Percentiles rank a stretch among this genome's conserved stretches.
Evolutionary conservation across 2,888 invertebrate genomes (phyloP).

Genomic region (Ischnura elegans): DNA sequence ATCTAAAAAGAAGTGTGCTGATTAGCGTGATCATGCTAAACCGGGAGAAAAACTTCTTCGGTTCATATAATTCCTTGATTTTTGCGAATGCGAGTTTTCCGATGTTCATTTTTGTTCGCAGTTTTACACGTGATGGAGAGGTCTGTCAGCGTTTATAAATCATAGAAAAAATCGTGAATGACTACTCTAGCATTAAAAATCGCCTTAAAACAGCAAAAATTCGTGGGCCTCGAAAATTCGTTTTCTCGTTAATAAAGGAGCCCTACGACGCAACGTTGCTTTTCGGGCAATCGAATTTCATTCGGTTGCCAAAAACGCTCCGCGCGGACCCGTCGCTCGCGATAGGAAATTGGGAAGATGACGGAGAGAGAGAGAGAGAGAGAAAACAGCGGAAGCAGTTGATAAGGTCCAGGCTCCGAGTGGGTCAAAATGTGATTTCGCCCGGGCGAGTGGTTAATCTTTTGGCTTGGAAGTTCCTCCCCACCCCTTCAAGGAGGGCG

Average conservation of each 20-base stretch:
- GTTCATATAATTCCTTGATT: too few species aligned
- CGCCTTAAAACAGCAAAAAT: too few species aligned
- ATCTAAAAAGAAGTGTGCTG: too few species aligned
- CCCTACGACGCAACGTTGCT: neutral
- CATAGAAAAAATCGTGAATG: too few species aligned
- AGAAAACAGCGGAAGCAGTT: neutral
- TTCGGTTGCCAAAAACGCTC: neutral
- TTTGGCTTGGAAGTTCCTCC: neutral
- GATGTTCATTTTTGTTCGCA: too few species aligned
- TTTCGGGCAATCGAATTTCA: neutral
- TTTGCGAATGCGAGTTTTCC: too few species aligned
- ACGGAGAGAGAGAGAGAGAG: neutral
- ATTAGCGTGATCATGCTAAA: too few species aligned
- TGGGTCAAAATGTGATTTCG: slow-evolving; percentile 9
- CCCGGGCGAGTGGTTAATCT: neutral
- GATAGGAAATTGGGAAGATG: neutral
- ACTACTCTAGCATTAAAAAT: too few species aligned
- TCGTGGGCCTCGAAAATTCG: too few species aligned
- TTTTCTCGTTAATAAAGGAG: too few species aligned
- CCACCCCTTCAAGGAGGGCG: neutral
- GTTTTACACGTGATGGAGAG: neutral
- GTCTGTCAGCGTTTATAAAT: neutral
- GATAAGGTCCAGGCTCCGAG: neutral
- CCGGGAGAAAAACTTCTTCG: too few species aligned
- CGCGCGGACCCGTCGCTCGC: neutral